phyloP scores from a whole-genome alignment of 2,113 vertebrate species.

The Hyla sarda region DNA sequence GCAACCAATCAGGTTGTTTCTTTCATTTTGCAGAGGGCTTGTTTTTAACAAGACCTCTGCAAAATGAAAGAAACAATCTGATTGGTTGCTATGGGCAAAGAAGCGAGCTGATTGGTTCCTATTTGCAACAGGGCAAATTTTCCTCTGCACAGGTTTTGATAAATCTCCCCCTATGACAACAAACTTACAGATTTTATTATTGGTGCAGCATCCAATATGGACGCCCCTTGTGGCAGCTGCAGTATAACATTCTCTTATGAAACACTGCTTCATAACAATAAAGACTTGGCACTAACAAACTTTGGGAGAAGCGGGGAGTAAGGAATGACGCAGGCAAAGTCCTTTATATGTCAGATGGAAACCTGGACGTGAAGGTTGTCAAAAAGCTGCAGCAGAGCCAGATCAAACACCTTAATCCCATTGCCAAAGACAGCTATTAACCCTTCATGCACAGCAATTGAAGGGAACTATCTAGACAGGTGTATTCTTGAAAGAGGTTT shows the following conservation, averaged over 20 bases:
- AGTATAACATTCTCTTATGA: not conserved
- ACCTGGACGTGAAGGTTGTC: not conserved
- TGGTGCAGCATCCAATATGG: not conserved
- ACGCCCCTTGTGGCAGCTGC: not conserved
- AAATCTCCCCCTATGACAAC: no score
- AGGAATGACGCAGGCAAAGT: not conserved
- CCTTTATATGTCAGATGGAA: not conserved
- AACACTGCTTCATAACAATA: not conserved
- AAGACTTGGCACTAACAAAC: not conserved
- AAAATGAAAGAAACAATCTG: no score
- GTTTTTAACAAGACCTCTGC: no score
- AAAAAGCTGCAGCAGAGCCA: not conserved
- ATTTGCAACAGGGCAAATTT: no score
- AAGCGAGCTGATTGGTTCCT: no score
- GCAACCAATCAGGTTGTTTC: no score
- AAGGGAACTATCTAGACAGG: not conserved
- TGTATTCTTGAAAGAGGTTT: no score
- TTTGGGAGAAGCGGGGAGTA: not conserved
- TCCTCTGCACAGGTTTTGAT: no score
- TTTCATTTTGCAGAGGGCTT: no score
- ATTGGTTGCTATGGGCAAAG: no score
- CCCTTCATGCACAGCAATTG: not conserved
- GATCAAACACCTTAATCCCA: not conserved
- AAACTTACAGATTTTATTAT: not conserved
- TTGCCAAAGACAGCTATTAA: not conserved